Conservation (phyloP, 2,888 invertebrate species). For the Torymus tubicola region DNA sequence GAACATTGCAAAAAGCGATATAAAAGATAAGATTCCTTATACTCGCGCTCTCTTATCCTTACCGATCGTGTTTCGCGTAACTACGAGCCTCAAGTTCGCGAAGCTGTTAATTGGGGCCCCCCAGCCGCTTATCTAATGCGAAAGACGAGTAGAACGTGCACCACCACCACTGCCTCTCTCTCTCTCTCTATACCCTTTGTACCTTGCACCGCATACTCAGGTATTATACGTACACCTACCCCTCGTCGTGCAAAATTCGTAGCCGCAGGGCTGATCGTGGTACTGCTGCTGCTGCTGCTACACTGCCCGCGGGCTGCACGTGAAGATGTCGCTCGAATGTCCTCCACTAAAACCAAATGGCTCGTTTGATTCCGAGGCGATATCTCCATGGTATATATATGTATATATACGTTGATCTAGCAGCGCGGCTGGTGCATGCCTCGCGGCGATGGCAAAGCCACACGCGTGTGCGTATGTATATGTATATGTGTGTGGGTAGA, state of each 20-base stretch:
- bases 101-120: constrained; percentile 55
- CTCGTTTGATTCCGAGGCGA: constrained; percentile 76
- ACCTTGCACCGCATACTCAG: neutral
- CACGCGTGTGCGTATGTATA: too few relatives aligned
- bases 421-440: neutral
- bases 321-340: constrained; percentile 72
- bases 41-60: constrained; percentile 8
- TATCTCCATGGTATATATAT: constrained; percentile 64
- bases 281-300: constrained; percentile 40
- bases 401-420: neutral
- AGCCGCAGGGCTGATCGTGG: constrained; percentile 55
- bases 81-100: constrained; percentile 42
- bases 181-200: neutral
- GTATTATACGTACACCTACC: too few relatives aligned
- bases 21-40: constrained; percentile 32
- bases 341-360: constrained; percentile 74
- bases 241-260: neutral
- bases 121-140: constrained; percentile 56
- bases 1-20: constrained; percentile 13
- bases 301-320: constrained; percentile 65
- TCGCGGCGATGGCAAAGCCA: too few relatives aligned
- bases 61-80: constrained; percentile 32
- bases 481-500: neutral
- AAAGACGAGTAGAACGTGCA: constrained; percentile 46
- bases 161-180: neutral